Percentiles rank a stretch among this genome's conserved stretches.
Conservation (phyloP, 2,888 invertebrate species). For the Dyspetes luteomarginatus region DNA sequence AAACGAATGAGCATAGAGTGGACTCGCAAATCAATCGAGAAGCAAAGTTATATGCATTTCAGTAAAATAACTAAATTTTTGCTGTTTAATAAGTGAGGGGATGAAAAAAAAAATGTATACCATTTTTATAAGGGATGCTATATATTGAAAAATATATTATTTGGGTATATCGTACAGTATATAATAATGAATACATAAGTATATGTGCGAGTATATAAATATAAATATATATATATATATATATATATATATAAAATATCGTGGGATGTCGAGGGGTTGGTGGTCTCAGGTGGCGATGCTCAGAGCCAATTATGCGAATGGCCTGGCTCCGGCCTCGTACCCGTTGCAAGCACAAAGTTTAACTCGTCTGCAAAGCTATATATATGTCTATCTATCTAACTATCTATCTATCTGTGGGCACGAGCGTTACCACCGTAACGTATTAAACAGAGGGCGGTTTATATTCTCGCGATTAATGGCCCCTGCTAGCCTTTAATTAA, state of each 20-base stretch:
- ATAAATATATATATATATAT: conserved; percentile 9
- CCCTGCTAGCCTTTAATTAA: conserved; percentile 81
- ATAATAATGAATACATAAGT: neutral
- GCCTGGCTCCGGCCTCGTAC: conserved; percentile 76
- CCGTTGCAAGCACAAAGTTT: conserved; percentile 66
- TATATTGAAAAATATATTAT: no score
- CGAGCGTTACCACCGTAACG: conserved; percentile 79
- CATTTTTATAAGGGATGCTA: no score
- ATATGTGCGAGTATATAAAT: conserved; percentile 16
- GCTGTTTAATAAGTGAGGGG: no score
- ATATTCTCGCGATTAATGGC: conserved; percentile 80
- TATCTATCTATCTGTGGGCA: conserved; percentile 55
- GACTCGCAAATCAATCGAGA: no score
- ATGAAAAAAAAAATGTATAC: no score
- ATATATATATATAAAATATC: conserved; percentile 27
- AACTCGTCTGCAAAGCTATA: conserved; percentile 54
- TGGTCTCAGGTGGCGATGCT: conserved; percentile 82
- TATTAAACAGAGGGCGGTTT: conserved; percentile 81
- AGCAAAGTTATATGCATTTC: conserved; percentile 19
- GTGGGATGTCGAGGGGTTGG: conserved; percentile 68
- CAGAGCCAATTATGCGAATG: conserved; percentile 83
- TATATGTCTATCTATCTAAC: conserved; percentile 34
- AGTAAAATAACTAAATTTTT: no score
- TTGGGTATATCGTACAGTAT: no score
- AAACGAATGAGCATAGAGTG: no score